Percentiles rank a stretch among this genome's conserved stretches.
phyloP scores from a whole-genome alignment of 2,113 vertebrate genomes.

The Catharus fuscescens region DNA sequence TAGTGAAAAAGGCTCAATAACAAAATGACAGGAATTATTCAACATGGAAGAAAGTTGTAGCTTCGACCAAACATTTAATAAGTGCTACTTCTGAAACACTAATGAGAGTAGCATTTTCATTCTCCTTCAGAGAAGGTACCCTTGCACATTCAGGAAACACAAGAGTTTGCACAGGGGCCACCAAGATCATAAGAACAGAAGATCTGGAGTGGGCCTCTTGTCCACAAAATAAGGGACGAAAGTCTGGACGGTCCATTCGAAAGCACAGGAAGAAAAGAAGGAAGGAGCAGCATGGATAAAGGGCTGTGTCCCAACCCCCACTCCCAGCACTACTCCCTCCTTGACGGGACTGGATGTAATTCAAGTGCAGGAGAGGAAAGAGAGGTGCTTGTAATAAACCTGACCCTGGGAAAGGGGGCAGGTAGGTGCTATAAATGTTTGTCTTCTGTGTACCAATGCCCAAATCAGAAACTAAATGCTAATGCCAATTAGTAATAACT shows the following conservation, averaged over 20 bases:
- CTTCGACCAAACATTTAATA: neutral
- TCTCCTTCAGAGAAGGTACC: neutral
- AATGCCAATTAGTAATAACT: neutral
- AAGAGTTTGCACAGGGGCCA: neutral
- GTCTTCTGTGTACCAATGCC: neutral
- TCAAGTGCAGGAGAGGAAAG: fast-evolving
- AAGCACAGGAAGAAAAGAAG: neutral
- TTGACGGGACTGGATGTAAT: neutral
- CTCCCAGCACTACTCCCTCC: neutral
- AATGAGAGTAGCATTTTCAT: neutral
- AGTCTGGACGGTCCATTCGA: neutral
- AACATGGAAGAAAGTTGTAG: neutral
- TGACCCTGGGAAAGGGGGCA: neutral
- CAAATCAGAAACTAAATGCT: neutral
- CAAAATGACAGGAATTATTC: neutral
- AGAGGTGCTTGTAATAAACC: neutral
- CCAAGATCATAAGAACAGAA: neutral
- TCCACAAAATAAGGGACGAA: neutral
- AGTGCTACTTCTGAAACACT: neutral
- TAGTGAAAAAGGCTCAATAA: neutral
- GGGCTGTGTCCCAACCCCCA: neutral
- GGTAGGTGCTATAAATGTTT: neutral
- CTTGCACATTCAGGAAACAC: neutral
- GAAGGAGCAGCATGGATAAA: neutral
- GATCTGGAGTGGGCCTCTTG: neutral